These are phyloP conservation scores for Arenaria interpres DNA, from an alignment of 2,113 vertebrate genomes.

Conservation along the genomic window DNA sequence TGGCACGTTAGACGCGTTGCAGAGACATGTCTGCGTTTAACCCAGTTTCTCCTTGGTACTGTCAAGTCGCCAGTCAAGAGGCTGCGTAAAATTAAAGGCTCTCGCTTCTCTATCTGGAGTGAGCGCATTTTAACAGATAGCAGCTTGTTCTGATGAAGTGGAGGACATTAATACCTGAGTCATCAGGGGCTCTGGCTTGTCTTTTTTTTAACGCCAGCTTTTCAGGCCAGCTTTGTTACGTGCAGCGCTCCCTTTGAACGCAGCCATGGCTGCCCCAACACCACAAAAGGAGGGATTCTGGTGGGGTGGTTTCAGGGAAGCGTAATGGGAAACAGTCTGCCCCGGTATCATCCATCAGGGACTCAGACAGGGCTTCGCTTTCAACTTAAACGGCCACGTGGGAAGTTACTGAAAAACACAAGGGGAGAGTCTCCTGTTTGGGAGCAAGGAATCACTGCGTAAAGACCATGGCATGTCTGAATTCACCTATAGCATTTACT, in stretches of 20 bases:
- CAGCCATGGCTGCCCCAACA: accelerated
- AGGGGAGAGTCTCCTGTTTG: neutral
- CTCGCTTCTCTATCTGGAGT: neutral
- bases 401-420: neutral
- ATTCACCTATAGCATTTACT: neutral
- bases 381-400: neutral
- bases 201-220: neutral
- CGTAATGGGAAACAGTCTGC: neutral
- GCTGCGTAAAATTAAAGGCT: neutral
- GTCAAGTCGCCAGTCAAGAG: neutral
- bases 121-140: neutral
- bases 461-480: neutral
- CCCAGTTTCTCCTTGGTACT: neutral
- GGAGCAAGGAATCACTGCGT: neutral
- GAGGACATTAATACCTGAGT: slow-evolving; percentile 3
- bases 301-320: neutral
- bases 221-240: neutral
- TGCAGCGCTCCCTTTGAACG: neutral
- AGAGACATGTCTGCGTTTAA: neutral
- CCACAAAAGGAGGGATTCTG: neutral
- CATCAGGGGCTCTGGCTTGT: neutral
- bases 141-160: slow-evolving; percentile 12
- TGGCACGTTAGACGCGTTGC: neutral
- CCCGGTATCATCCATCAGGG: neutral
- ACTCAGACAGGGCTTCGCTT: neutral